Evolutionary conservation across 2,888 invertebrate species (phyloP).

Genomic region (Mythimna albipuncta): DNA sequence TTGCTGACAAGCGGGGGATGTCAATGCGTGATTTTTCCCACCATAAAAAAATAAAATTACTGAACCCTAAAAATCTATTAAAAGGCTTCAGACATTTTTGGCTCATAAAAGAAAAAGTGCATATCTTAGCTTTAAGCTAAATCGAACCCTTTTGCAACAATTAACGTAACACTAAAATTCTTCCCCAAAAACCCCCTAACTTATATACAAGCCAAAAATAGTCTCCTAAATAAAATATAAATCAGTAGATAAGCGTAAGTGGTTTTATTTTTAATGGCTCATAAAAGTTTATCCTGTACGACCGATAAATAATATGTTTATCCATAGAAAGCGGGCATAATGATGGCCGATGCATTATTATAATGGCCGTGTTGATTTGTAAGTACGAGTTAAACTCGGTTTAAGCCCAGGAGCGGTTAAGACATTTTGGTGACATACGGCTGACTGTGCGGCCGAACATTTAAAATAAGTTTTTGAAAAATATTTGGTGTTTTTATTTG

Average conservation of each 20-base stretch:
- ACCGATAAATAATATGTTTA: slow-evolving; percentile 84
- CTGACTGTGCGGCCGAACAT: neutral
- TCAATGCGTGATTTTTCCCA: too few species aligned
- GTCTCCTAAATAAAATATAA: slow-evolving; percentile 59
- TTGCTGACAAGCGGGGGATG: too few species aligned
- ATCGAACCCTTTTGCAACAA: neutral
- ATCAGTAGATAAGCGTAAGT: slow-evolving; percentile 64
- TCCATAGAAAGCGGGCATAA: slow-evolving; percentile 77
- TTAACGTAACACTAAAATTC: neutral
- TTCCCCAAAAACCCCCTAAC: slow-evolving; percentile 30
- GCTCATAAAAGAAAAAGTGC: neutral
- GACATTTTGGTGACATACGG: slow-evolving; percentile 65
- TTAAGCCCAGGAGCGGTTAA: slow-evolving; percentile 78
- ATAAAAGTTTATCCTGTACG: slow-evolving; percentile 62
- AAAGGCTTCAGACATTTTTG: too few species aligned
- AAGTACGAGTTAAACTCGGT: slow-evolving; percentile 67
- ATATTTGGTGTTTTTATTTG: too few species aligned
- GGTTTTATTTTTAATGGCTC: slow-evolving; percentile 67
- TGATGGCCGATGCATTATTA: slow-evolving; percentile 80
- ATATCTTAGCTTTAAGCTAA: neutral
- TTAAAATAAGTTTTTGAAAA: neutral
- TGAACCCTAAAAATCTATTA: too few species aligned
- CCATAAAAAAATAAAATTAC: too few species aligned
- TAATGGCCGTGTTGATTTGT: slow-evolving; percentile 82
- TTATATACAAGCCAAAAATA: slow-evolving; percentile 37